Base-by-base conservation (phyloP, 1,140 invertebrate genomes). In the Liolophura sinensis region DNA sequence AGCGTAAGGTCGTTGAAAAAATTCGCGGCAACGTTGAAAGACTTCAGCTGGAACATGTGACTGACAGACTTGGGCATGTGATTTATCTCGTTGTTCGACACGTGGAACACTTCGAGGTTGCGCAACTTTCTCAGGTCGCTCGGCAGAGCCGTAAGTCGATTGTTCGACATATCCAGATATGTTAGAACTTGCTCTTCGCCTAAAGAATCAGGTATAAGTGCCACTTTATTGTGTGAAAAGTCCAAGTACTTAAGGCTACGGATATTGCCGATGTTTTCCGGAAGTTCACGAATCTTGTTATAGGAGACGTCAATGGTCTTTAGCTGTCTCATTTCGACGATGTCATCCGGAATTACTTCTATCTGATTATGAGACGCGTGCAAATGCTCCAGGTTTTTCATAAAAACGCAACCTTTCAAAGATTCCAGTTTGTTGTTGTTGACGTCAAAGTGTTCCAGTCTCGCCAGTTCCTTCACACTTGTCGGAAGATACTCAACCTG, bases 281-380 rank as follows among this genome's bases (percentile, higher is more conserved):
- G 82, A 15, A 84, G 20, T 52, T 75, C 71, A 54, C 70, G 73
- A 22, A 83, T 77, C 24, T 76, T 73, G 64, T 83, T 83, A 46
- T 72, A 65, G 16, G 81, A 80, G 9, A 82, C 49, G 62, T 82
- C 78, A 1, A 82, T 60, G 22, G 73, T 73, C 7, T 73, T 63
- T 9, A 82, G 72, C n/a, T 71, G 63, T 66, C 77, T 80, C 77
- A 81, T 79, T 14, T 76, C 63, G 22, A 65, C 65, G 6, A 82
- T 71, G 27, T 80, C 76, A 0, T 73, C 71, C 7, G 79, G 78
- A n/a, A 82, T 67, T 5, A 79, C 76, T 47, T 80, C 78, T 1
- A 82, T 68, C n/a, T 70, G 64, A 62, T 82, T 82, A 58, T 70
- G 70, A 11, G 77, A 72, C 7, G 81, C 50, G 50, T 78, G 68